phyloP scores from a whole-genome alignment of 2,888 invertebrate genomes.

The Agrilus mali region DNA sequence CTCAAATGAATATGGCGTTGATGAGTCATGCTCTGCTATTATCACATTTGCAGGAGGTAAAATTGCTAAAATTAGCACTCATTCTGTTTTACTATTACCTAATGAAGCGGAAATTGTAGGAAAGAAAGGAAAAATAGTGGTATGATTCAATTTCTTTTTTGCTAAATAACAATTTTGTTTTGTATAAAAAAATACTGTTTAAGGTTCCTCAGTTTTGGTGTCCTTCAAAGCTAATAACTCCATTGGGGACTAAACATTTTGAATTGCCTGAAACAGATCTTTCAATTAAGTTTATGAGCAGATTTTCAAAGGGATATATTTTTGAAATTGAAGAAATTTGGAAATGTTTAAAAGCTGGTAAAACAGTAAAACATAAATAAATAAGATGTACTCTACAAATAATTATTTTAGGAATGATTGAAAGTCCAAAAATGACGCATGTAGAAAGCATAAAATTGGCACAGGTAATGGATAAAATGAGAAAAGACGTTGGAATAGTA shows the following conservation, averaged over 20 bases:
- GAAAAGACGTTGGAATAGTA: constrained; percentile 31
- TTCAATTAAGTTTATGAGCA: constrained; percentile 12
- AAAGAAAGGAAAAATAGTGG: constrained; percentile 51
- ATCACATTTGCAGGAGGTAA: constrained; percentile 50
- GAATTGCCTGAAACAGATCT: constrained; percentile 49
- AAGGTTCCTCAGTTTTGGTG: constrained; percentile 56
- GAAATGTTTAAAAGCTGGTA: constrained; percentile 54
- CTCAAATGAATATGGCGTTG: constrained; percentile 58
- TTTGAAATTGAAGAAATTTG: constrained; percentile 69
- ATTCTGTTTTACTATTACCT: constrained; percentile 41
- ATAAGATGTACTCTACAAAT: not conserved
- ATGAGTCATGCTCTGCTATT: constrained; percentile 50
- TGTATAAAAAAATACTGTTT: constrained; percentile 25
- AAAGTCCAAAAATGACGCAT: constrained; percentile 55
- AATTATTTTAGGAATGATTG: constrained; percentile 43
- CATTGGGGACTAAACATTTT: constrained; percentile 48
- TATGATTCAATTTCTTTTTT: constrained; percentile 20
- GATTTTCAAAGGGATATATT: constrained; percentile 55
- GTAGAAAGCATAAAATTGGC: constrained; percentile 57
- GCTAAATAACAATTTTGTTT: not conserved
- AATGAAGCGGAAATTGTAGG: constrained; percentile 54
- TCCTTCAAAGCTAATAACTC: constrained; percentile 50
- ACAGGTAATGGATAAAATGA: constrained; percentile 57
- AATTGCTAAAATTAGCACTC: constrained; percentile 49
- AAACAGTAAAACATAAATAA: not conserved